Conservation (phyloP, 37 sponge, comb jelly and placozoan genomes). For the Agelas oroides region DNA sequence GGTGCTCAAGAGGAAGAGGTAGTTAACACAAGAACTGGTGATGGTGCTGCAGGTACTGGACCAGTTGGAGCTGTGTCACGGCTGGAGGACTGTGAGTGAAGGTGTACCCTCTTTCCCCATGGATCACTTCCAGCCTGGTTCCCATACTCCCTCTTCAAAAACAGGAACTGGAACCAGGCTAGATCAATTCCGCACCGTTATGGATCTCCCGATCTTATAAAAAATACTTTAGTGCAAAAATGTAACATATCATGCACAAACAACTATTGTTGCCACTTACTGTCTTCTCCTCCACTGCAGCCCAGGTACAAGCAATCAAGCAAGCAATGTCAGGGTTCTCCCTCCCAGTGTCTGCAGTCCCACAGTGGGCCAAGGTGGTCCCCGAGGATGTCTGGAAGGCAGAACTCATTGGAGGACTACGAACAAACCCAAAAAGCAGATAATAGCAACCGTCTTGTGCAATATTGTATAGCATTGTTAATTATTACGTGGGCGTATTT, state of each 20-base stretch:
- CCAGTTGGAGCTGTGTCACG: not conserved
- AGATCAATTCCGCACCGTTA: too few relatives aligned
- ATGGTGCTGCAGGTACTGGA: not conserved
- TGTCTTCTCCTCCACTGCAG: conserved; percentile 23
- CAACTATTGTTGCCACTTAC: too few relatives aligned
- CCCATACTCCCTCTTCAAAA: too few relatives aligned
- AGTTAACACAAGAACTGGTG: not conserved
- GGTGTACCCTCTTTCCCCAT: too few relatives aligned
- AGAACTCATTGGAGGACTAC: conserved; percentile 64
- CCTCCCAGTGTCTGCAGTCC: conserved; percentile 56
- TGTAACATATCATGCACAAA: too few relatives aligned
- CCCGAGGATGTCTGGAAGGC: conserved; percentile 92
- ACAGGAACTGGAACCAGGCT: too few relatives aligned
- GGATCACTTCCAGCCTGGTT: too few relatives aligned
- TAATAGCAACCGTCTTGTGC: not conserved
- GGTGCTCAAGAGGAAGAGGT: conserved; percentile 14
- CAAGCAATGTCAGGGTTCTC: conserved; percentile 80
- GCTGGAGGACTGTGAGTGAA: conserved; percentile 26
- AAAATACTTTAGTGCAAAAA: too few relatives aligned
- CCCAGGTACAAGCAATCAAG: conserved; percentile 61
- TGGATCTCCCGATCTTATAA: too few relatives aligned
- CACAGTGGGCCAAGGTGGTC: conserved; percentile 85
- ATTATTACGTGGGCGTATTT: too few relatives aligned
- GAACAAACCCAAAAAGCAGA: conserved; percentile 21
- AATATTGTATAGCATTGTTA: too few relatives aligned